A percentile compares a stretch with the other conserved stretches of the same genome.
Conservation (phyloP, 2,888 invertebrate genomes). For the Melanophora roralis region DNA sequence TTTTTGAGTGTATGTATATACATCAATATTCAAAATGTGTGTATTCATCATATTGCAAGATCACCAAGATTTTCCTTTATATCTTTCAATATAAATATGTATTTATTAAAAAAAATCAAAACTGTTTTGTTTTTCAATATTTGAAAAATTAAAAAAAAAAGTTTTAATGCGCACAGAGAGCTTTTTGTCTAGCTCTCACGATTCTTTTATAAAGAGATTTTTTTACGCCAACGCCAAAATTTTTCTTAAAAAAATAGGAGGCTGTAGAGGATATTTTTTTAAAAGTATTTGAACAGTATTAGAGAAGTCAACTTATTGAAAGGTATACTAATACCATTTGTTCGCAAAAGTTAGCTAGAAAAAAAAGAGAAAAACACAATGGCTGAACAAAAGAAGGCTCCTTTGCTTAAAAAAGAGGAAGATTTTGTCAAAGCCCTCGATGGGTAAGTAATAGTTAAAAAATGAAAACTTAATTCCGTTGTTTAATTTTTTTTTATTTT, state of each 20-base stretch:
- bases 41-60: slow-evolving; percentile 18
- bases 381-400: slow-evolving; percentile 77
- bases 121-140: background rate
- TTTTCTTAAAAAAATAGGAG: slow-evolving; percentile 17
- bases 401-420: slow-evolving; percentile 75
- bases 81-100: slow-evolving; percentile 1
- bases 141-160: slow-evolving; percentile 22
- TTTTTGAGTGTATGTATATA: too few species aligned
- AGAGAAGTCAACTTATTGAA: slow-evolving; percentile 54
- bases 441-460: slow-evolving; percentile 70
- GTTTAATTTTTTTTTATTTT: slow-evolving; percentile 8
- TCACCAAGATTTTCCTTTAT: background rate
- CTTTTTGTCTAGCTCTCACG: slow-evolving; percentile 5
- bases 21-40: background rate
- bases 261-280: slow-evolving; percentile 55
- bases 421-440: slow-evolving; percentile 75
- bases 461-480: background rate
- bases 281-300: slow-evolving; percentile 51
- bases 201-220: slow-evolving; percentile 30
- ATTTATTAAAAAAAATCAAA: slow-evolving; percentile 20
- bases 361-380: slow-evolving; percentile 63
- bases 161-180: slow-evolving; percentile 50
- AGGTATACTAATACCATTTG: slow-evolving; percentile 14
- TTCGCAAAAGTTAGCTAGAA: slow-evolving; percentile 30
- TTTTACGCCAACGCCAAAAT: slow-evolving; percentile 54